These are phyloP conservation scores for Rhabdomys pumilio DNA, from an alignment of 2,797 vertebrate species.

Conservation along the genomic window DNA sequence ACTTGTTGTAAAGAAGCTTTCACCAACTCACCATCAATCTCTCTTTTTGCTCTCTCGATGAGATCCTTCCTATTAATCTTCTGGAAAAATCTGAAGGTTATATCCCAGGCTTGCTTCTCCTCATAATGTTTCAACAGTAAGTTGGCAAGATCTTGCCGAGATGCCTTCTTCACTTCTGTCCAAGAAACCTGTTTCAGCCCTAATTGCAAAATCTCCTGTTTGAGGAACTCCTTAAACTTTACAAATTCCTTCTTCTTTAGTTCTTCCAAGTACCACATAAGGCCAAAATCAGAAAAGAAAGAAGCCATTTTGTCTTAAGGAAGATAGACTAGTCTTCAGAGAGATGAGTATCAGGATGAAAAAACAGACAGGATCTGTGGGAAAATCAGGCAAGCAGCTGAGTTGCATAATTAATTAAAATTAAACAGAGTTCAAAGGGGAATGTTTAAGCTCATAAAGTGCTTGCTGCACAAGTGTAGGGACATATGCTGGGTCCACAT, in stretches of 20 bases:
- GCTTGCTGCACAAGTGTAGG: neutral
- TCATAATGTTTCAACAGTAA: neutral
- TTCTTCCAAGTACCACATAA: neutral
- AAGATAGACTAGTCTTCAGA: neutral
- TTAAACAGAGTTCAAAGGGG: neutral
- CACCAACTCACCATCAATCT: constrained; percentile 29
- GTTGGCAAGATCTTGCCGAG: neutral
- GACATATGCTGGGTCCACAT: too few species aligned
- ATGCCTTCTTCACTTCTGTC: neutral
- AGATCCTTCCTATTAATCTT: constrained; percentile 54
- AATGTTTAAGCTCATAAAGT: neutral
- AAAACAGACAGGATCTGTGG: neutral
- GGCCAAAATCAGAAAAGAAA: constrained; percentile 77
- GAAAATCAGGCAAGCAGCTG: neutral
- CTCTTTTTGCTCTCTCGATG: constrained; percentile 37
- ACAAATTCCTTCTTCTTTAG: too few species aligned
- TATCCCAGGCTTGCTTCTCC: constrained; percentile 15
- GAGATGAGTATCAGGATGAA: neutral
- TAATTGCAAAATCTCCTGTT: neutral
- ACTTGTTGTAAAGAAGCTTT: rapidly evolving
- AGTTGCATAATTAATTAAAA: neutral
- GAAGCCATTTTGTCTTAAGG: constrained; percentile 13
- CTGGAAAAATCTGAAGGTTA: constrained; percentile 63
- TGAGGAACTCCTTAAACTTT: too few species aligned
- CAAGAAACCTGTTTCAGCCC: constrained; percentile 51